phyloP scores from a whole-genome alignment of 2,888 invertebrate genomes.

The Parnassius glacialis region DNA sequence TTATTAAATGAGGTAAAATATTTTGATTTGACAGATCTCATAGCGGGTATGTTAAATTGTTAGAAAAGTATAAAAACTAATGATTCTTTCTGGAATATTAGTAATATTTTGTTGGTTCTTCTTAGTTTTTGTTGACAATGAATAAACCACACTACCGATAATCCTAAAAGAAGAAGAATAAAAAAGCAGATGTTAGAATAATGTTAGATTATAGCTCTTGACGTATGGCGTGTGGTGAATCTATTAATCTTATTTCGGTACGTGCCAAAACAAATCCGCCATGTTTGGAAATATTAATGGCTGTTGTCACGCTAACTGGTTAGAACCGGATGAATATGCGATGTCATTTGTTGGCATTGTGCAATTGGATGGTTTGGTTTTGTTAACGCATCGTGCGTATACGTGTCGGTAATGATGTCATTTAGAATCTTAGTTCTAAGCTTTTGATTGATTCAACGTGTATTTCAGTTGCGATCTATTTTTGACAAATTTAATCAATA shows the following conservation, averaged over 20 bases:
- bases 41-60: too few species aligned
- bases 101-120: too few species aligned
- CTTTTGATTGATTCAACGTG: slow-evolving; percentile 1
- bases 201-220: slow-evolving; percentile 39
- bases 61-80: too few species aligned
- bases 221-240: slow-evolving; percentile 57
- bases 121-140: too few species aligned
- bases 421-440: slow-evolving; percentile 3
- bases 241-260: slow-evolving; percentile 69
- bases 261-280: slow-evolving; percentile 71
- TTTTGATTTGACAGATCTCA: too few species aligned
- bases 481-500: too few species aligned
- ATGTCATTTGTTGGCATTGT: slow-evolving; percentile 34
- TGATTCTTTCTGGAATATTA: too few species aligned
- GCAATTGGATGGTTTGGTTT: slow-evolving; percentile 16
- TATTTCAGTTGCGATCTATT: not conserved
- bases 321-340: slow-evolving; percentile 36
- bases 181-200: slow-evolving; percentile 24
- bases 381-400: slow-evolving; percentile 6
- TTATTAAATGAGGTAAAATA: too few species aligned
- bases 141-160: too few species aligned
- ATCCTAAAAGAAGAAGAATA: too few species aligned
- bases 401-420: slow-evolving; percentile 1
- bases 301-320: slow-evolving; percentile 42
- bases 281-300: slow-evolving; percentile 59